Conservation (phyloP, 1,140 invertebrate species). For the Pseudomyrmex gracilis region DNA sequence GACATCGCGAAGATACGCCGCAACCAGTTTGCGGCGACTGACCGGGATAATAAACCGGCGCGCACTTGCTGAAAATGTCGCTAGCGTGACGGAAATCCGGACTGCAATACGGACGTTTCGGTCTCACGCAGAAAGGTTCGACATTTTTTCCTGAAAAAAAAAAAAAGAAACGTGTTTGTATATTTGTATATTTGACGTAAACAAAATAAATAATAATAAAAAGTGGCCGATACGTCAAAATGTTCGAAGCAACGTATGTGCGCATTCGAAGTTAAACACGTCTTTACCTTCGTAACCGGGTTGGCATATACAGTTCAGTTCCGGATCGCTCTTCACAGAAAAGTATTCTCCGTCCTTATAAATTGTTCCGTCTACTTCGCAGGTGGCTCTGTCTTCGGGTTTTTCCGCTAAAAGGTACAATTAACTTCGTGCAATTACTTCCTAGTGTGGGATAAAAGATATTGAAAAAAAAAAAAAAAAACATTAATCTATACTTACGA, state of each 20-base stretch:
- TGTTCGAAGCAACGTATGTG: neutral
- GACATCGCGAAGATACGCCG: constrained; percentile 69
- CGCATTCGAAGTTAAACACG: neutral
- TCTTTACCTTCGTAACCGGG: constrained; percentile 71
- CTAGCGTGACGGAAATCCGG: constrained; percentile 52
- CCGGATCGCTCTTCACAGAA: constrained; percentile 35
- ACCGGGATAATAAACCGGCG: constrained; percentile 67
- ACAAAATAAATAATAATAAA: neutral
- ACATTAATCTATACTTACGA: constrained; percentile 70
- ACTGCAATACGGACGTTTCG: constrained; percentile 54
- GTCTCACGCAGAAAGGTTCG: constrained; percentile 73
- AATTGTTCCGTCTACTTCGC: constrained; percentile 73
- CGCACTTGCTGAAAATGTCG: constrained; percentile 69
- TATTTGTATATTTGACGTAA: too few species aligned
- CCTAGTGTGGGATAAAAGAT: too few species aligned
- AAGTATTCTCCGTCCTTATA: constrained; percentile 76
- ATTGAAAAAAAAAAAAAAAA: too few species aligned
- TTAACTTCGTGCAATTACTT: neutral
- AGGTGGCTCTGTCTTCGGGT: constrained; percentile 57
- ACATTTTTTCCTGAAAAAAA: constrained; percentile 73
- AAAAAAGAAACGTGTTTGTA: neutral
- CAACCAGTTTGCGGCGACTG: constrained; percentile 71
- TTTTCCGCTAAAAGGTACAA: constrained; percentile 42
- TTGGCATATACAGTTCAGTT: constrained; percentile 63
- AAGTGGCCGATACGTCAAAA: too few species aligned